Conservation (phyloP, 2,113 vertebrate genomes). For the Polypterus bichir region DNA sequence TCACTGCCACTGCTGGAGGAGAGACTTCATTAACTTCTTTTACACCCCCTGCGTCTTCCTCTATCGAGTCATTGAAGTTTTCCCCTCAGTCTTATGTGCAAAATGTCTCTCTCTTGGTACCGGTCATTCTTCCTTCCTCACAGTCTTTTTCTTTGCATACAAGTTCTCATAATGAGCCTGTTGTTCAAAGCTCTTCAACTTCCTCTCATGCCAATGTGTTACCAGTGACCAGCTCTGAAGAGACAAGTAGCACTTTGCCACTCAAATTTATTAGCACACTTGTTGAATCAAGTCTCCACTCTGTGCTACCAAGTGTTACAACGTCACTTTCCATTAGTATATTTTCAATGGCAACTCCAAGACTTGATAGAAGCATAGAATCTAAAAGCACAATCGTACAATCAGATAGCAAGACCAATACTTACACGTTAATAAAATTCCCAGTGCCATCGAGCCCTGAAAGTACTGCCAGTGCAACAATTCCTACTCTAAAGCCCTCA, state of each 20-base stretch:
- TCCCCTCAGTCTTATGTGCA: constrained; percentile 3
- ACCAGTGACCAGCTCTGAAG: not conserved
- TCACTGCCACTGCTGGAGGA: not conserved
- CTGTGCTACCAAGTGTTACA: not conserved
- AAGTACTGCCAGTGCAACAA: no score
- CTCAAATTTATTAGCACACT: not conserved
- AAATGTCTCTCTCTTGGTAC: constrained; percentile 2
- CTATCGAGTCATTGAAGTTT: constrained; percentile 1
- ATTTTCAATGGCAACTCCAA: not conserved
- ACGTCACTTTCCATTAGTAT: not conserved
- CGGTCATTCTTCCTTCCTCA: not conserved
- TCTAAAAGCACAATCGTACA: no score
- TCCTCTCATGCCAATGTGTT: not conserved
- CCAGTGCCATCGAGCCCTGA: no score
- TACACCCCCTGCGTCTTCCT: not conserved
- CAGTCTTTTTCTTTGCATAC: not conserved
- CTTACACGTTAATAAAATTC: no score
- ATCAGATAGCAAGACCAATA: no score
- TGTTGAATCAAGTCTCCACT: constrained; percentile 3
- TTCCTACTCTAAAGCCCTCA: no score
- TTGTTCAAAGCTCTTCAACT: not conserved
- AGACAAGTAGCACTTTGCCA: not conserved
- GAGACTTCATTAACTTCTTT: constrained; percentile 5
- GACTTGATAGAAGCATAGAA: not conserved
- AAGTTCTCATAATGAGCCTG: not conserved